Conservation (phyloP, 2,888 invertebrate species). For the Spodoptera littoralis region DNA sequence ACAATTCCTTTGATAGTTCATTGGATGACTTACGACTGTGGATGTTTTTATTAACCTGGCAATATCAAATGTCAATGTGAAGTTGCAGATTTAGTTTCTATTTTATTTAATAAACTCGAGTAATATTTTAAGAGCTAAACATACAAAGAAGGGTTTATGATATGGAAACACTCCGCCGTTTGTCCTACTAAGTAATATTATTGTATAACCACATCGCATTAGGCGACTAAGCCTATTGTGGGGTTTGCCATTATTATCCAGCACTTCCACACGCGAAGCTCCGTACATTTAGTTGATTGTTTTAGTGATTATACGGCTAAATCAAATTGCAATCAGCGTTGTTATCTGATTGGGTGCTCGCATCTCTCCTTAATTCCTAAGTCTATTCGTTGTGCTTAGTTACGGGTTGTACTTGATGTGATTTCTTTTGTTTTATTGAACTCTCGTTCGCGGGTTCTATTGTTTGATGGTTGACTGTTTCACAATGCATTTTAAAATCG, state of each 20-base stretch:
- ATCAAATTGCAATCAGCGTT: slow-evolving; percentile 64
- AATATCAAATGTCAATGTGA: neutral
- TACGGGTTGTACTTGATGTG: slow-evolving; percentile 14
- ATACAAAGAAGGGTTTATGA: slow-evolving; percentile 30
- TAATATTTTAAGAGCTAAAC: slow-evolving; percentile 21
- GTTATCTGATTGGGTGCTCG: slow-evolving; percentile 55
- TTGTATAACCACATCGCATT: slow-evolving; percentile 46
- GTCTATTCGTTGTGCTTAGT: slow-evolving; percentile 31
- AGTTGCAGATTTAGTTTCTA: slow-evolving; percentile 2
- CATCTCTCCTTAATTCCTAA: slow-evolving; percentile 49
- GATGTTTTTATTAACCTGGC: neutral
- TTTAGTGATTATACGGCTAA: slow-evolving; percentile 62
- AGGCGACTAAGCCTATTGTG: slow-evolving; percentile 48
- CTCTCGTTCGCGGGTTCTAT: slow-evolving; percentile 11
- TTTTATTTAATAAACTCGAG: slow-evolving; percentile 11
- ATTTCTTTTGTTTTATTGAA: slow-evolving; percentile 23
- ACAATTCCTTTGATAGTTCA: neutral
- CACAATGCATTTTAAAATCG: no score
- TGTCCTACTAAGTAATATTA: slow-evolving; percentile 50
- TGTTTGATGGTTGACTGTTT: neutral
- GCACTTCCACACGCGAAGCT: slow-evolving; percentile 34
- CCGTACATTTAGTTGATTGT: slow-evolving; percentile 60
- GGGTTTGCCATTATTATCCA: slow-evolving; percentile 40
- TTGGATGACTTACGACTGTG: neutral
- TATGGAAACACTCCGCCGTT: slow-evolving; percentile 30